phyloP scores from a whole-genome alignment of 2,888 invertebrate species.

The Clistopyga incitator region DNA sequence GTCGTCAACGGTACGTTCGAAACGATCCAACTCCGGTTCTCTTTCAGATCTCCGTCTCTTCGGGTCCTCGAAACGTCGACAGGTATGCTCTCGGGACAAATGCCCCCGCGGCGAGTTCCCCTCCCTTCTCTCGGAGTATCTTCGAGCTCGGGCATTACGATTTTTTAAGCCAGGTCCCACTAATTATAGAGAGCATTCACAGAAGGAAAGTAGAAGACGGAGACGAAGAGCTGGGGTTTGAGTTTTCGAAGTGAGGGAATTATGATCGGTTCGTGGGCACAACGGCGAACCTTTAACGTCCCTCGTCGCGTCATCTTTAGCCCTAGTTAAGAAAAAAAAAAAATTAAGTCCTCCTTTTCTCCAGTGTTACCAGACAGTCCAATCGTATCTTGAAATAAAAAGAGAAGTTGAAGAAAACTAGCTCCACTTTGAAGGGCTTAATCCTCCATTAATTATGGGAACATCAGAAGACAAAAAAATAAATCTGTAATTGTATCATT shows the following conservation, averaged over 20 bases:
- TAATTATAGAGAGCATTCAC: slow-evolving; percentile 61
- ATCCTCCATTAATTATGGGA: not conserved
- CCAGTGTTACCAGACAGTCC: not conserved
- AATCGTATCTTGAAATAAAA: not conserved
- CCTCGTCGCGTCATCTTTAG: slow-evolving; percentile 16
- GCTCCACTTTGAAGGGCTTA: not conserved
- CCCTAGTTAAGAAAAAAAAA: slow-evolving; percentile 17
- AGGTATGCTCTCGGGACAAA: slow-evolving; percentile 50
- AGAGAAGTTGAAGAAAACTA: not conserved
- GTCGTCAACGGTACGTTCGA: not conserved
- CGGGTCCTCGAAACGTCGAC: slow-evolving; percentile 21
- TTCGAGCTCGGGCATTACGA: slow-evolving; percentile 1
- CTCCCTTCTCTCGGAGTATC: slow-evolving; percentile 30
- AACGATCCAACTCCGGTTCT: slow-evolving; percentile 7
- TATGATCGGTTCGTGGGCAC: slow-evolving; percentile 40
- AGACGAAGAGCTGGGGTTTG: slow-evolving; percentile 16
- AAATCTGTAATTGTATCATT: no score
- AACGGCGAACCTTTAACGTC: slow-evolving; percentile 31
- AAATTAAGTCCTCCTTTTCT: not conserved
- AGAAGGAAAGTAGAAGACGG: slow-evolving; percentile 13
- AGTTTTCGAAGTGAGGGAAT: slow-evolving; percentile 29
- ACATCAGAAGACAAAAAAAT: not conserved
- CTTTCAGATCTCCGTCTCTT: slow-evolving; percentile 5
- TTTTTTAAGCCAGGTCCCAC: slow-evolving; percentile 40
- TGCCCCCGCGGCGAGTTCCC: slow-evolving; percentile 17